Percentiles rank a stretch among this genome's conserved stretches.
Evolutionary conservation across 2,888 invertebrate genomes (phyloP).

Genomic region (Apamea monoglypha): DNA sequence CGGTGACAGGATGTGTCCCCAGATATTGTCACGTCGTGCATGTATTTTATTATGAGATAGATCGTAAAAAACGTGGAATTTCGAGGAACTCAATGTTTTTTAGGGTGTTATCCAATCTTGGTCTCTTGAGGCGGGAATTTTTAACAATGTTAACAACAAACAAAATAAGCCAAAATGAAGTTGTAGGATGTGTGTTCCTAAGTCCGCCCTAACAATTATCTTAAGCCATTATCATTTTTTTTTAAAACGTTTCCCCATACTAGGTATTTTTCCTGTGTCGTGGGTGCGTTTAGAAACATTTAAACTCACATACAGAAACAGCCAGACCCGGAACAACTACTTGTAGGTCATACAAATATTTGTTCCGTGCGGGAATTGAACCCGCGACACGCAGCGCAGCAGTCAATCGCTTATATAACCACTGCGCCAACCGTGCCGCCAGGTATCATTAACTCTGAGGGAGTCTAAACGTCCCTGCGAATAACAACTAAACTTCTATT

Average conservation of each 20-base stretch:
- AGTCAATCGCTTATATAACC: no score
- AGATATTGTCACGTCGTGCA: slow-evolving; percentile 71
- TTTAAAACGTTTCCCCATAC: no score
- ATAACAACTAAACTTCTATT: neutral
- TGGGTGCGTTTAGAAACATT: no score
- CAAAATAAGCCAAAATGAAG: neutral
- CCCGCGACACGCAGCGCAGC: no score
- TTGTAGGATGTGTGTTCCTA: neutral
- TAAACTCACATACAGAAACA: no score
- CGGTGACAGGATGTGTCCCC: slow-evolving; percentile 77
- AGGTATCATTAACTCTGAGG: neutral
- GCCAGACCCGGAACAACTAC: no score
- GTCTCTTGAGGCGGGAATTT: neutral
- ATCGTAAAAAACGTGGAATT: slow-evolving; percentile 16
- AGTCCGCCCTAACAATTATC: neutral
- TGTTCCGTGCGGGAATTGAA: no score
- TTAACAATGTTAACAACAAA: neutral
- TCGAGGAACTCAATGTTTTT: neutral
- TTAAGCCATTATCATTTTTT: neutral
- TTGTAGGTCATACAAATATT: no score
- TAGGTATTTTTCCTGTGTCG: no score
- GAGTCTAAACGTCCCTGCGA: neutral
- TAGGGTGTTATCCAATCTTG: neutral
- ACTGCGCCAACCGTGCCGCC: no score
- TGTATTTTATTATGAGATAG: slow-evolving; percentile 57